A percentile compares a stretch with the other conserved stretches of the same genome.
Conservation (phyloP, 2,113 vertebrate genomes). For the Circaetus gallicus region DNA sequence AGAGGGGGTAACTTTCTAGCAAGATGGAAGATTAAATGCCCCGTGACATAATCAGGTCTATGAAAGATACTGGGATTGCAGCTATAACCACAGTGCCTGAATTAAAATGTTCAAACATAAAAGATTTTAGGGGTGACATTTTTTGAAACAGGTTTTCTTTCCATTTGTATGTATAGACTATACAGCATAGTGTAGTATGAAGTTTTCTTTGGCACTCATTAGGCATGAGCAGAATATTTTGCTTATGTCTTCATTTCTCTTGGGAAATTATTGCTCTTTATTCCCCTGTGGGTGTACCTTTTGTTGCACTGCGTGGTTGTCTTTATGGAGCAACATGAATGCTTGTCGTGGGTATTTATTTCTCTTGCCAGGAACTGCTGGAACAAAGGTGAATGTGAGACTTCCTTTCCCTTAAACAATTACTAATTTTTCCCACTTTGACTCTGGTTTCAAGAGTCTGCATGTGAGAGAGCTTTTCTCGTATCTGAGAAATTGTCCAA, state of each 20-base stretch:
- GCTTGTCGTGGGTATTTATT: not conserved
- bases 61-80: not conserved
- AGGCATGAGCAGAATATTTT: not conserved
- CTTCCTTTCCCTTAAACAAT: slow-evolving; percentile 26
- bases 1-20: not conserved
- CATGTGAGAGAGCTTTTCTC: not conserved
- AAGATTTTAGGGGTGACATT: not conserved
- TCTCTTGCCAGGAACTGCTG: slow-evolving; percentile 19
- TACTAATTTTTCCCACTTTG: not conserved
- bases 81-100: not conserved
- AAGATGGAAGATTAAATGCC: not conserved
- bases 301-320: not conserved
- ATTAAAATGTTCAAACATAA: not conserved
- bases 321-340: not conserved
- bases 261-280: slow-evolving; percentile 14
- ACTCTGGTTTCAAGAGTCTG: not conserved
- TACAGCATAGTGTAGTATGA: not conserved
- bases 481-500: not conserved
- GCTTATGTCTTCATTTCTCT: slow-evolving; percentile 18
- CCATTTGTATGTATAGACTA: not conserved
- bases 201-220: slow-evolving; percentile 21
- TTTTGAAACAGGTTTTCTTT: not conserved
- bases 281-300: not conserved
- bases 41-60: not conserved
- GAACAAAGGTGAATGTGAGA: slow-evolving; percentile 26